These are phyloP conservation scores for Petaurus breviceps DNA, from an alignment of 2,113 vertebrate genomes.

Conservation along the genomic window DNA sequence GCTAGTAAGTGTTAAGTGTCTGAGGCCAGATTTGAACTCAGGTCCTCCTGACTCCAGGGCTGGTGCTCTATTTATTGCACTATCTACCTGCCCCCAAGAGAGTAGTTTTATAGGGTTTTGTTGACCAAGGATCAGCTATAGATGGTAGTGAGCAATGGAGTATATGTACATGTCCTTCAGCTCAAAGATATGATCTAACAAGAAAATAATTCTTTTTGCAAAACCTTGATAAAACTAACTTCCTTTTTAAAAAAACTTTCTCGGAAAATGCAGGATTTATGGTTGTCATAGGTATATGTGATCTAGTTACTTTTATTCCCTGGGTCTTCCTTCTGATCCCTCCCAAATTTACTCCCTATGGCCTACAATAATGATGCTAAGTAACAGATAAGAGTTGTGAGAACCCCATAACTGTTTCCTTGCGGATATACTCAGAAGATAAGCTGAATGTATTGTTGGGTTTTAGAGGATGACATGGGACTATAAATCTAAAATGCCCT, in stretches of 20 bases:
- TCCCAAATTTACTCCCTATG: not conserved
- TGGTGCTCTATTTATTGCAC: no score
- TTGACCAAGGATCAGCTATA: not conserved
- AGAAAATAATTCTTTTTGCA: not conserved
- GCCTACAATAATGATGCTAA: not conserved
- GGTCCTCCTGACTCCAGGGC: no score
- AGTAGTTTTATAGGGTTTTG: not conserved
- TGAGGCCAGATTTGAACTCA: no score
- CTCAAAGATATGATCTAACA: not conserved
- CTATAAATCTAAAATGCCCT: not conserved
- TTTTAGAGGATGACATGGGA: not conserved
- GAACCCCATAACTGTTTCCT: not conserved
- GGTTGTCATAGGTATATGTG: not conserved
- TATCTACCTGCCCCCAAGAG: no score
- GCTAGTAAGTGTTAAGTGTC: no score
- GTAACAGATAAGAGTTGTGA: not conserved
- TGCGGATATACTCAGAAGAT: not conserved
- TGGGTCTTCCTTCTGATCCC: conserved; percentile 6
- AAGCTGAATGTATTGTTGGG: not conserved
- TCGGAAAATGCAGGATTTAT: not conserved
- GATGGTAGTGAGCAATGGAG: not conserved
- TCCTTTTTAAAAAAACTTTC: not conserved
- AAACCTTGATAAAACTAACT: not conserved
- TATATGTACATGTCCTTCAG: not conserved
- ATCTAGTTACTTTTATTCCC: not conserved